Conservation (phyloP, 2,888 invertebrate genomes). For the Perdita meconis region DNA sequence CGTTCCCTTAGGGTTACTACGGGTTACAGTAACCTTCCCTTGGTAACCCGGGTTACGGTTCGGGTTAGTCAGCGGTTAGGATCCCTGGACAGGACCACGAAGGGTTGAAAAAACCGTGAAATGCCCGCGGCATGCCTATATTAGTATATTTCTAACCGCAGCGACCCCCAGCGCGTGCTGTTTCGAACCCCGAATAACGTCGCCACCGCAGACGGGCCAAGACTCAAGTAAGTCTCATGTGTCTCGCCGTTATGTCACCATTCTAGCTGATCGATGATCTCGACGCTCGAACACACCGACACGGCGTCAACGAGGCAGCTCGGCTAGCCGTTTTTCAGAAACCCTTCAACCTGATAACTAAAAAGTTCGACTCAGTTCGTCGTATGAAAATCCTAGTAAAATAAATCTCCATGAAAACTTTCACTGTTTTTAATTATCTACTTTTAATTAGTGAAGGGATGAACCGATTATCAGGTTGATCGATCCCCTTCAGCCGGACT, state of each 20-base stretch:
- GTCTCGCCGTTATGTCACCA: conserved; percentile 73
- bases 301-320: conserved; percentile 45
- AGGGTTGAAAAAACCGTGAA: conserved; percentile 54
- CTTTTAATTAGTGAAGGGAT: too few relatives aligned
- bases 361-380: too few relatives aligned
- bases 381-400: too few relatives aligned
- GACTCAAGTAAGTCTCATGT: conserved; percentile 89
- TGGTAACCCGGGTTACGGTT: too few relatives aligned
- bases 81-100: conserved; percentile 47
- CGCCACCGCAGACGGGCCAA: conserved; percentile 87
- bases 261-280: conserved; percentile 56
- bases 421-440: too few relatives aligned
- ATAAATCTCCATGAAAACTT: too few relatives aligned
- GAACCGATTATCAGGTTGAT: too few relatives aligned
- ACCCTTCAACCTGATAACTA: too few relatives aligned
- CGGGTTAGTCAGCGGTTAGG: too few relatives aligned
- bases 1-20: too few relatives aligned
- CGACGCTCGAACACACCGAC: conserved; percentile 33
- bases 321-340: conserved; percentile 13
- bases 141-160: conserved; percentile 87
- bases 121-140: conserved; percentile 79
- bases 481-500: conserved; percentile 17
- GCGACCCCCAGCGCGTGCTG: conserved; percentile 90
- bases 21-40: too few relatives aligned
- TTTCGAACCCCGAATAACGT: conserved; percentile 91